Base-by-base conservation (phyloP, 2,888 invertebrate species). In the Aquatica leii region DNA sequence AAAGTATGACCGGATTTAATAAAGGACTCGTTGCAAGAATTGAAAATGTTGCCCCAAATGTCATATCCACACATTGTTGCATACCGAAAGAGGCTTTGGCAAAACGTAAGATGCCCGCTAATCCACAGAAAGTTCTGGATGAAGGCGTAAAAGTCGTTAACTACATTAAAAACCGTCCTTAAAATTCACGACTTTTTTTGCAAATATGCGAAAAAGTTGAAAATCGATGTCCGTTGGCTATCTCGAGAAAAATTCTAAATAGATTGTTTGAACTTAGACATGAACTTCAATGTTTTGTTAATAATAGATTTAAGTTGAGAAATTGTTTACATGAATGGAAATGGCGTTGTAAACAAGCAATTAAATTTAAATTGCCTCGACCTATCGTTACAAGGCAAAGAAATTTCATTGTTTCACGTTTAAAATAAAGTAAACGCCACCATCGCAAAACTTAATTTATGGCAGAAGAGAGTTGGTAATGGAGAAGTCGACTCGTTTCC, bases 1-100 rank as follows among this genome's bases (percentile, higher is more conserved):
- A 37, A 37, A 37, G n/a, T 37, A 9, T 37, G 37, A 9, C 12
- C 37, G 54, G 40, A 43, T 46, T 55, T 55, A 55, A 55, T 55
- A 55, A 55, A 55, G 55, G 31, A 43, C 46, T 55, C 55, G 55
- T 55, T 55, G 46, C 55, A 46, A 55, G 55, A 55, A 55, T 55
- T 46, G 31, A 57, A 31, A 49, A 57, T 48, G 34, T 31, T 46
- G 2, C 48, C 17, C 57, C 14, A 37, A 49, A 49, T 34, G 46
- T 31, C 20, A 57, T 57, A 57, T 48, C 31, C 20, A 34, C 18
- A 48, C 48, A 57, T 53, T 51, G 41, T 57, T 17, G 11, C 37
- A 37, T 37, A 37, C 37, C 9, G 3, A 37, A n/a, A 37, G 37
- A 37, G 3, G 37, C 37, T 37, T 37, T 3, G 37, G n/a, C 5